These are phyloP conservation scores for Heterocephalus glaber DNA, from an alignment of 2,113 vertebrate genomes.

Conservation along the genomic window DNA sequence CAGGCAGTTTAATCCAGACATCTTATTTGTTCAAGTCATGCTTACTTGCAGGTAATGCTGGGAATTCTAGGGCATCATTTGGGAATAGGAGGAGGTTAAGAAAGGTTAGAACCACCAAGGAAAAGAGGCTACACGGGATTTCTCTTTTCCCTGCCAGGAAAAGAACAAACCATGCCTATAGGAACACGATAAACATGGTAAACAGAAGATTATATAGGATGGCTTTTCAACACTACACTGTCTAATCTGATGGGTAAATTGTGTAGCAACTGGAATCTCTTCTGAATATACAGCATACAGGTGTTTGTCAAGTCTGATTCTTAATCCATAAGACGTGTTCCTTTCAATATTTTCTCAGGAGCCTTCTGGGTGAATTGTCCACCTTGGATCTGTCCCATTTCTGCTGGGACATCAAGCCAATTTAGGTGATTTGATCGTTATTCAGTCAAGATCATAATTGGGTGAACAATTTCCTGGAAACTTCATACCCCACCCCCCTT, in stretches of 20 bases:
- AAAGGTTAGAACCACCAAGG: neutral
- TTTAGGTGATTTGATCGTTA: slow-evolving; percentile 38
- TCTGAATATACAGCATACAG: neutral
- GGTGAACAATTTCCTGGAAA: slow-evolving; percentile 44
- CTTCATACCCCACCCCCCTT: no score
- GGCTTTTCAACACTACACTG: neutral
- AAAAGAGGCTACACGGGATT: neutral
- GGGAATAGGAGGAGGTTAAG: neutral
- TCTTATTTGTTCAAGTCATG: neutral
- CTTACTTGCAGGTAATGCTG: neutral
- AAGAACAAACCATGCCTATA: neutral
- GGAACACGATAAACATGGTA: neutral
- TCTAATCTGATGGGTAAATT: neutral
- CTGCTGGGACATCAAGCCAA: slow-evolving; percentile 36
- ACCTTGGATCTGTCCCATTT: neutral
- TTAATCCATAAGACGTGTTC: neutral
- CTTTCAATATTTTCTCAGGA: neutral
- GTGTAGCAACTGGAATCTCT: neutral
- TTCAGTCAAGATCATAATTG: neutral
- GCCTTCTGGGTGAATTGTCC: neutral
- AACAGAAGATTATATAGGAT: neutral
- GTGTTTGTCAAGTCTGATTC: neutral
- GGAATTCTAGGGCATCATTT: neutral
- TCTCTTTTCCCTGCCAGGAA: neutral
- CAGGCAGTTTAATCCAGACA: neutral